A percentile compares a stretch with the other conserved stretches of the same genome.
phyloP scores from a whole-genome alignment of 2,888 invertebrate species.

The Cremastinae sp. region DNA sequence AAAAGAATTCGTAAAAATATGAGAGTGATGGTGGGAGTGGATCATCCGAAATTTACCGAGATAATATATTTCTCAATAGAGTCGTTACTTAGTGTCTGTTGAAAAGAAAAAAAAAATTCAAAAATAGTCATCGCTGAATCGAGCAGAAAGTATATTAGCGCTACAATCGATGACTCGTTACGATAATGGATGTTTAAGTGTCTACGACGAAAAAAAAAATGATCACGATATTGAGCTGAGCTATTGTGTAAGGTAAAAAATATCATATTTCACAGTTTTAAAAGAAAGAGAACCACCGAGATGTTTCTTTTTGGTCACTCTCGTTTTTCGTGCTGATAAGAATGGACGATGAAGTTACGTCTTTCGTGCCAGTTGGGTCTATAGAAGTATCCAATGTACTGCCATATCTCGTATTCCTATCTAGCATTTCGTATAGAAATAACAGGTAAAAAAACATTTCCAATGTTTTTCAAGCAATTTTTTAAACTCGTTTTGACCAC shows the following conservation, averaged over 20 bases:
- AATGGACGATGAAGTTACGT: conserved; percentile 39
- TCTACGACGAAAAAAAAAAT: conserved; percentile 42
- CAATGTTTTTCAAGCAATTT: neutral
- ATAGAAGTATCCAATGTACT: conserved; percentile 57
- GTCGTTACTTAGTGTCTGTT: conserved; percentile 54
- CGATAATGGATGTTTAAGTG: conserved; percentile 52
- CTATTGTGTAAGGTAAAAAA: conserved; percentile 21
- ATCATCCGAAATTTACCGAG: too few relatives aligned
- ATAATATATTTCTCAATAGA: conserved; percentile 59
- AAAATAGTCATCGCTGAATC: conserved; percentile 37
- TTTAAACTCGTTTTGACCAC: conserved; percentile 14
- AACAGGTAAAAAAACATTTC: neutral
- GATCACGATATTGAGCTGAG: conserved; percentile 17
- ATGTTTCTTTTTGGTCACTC: conserved; percentile 30
- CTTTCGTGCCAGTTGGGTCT: conserved; percentile 62
- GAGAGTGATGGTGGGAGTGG: too few relatives aligned
- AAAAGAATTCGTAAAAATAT: too few relatives aligned
- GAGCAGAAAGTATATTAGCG: conserved; percentile 54
- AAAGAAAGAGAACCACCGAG: conserved; percentile 37
- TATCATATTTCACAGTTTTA: conserved; percentile 25
- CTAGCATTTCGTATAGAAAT: conserved; percentile 29
- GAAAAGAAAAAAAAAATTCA: conserved; percentile 23
- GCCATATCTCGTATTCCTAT: conserved; percentile 64
- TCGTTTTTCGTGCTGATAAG: conserved; percentile 19
- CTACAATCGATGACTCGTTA: conserved; percentile 56